Percentiles rank a stretch among this genome's conserved stretches.
These are phyloP conservation scores for Thereuonema tuberculata DNA, from an alignment of 1,140 invertebrate species.

Conservation along the genomic window DNA sequence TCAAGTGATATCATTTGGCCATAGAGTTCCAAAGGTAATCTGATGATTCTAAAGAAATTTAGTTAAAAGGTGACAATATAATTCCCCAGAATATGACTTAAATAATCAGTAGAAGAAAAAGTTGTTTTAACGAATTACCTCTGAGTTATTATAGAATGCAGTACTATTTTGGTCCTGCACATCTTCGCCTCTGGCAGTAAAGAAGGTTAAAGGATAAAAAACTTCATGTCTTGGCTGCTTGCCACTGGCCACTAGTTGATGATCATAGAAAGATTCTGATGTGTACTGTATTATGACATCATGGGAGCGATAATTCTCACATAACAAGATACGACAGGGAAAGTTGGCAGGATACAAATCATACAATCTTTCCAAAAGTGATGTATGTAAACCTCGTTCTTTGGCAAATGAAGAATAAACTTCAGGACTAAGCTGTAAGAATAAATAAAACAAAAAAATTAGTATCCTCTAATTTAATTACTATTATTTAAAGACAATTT, in stretches of 20 bases:
- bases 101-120: no score
- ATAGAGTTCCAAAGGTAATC: no score
- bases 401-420: conserved; percentile 64
- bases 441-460: conserved; percentile 11
- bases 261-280: conserved; percentile 68
- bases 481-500: neutral
- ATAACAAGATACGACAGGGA: conserved; percentile 65
- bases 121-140: no score
- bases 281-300: conserved; percentile 65
- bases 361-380: conserved; percentile 63
- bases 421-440: conserved; percentile 48
- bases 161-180: conserved; percentile 63
- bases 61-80: no score
- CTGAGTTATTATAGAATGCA: conserved; percentile 69
- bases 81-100: no score
- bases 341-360: conserved; percentile 57
- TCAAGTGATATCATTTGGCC: no score
- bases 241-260: conserved; percentile 53
- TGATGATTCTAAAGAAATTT: no score
- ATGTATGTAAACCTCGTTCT: conserved; percentile 59
- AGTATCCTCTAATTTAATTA: neutral
- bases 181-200: conserved; percentile 58
- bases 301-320: conserved; percentile 76
- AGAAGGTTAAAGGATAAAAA: conserved; percentile 65
- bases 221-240: conserved; percentile 49